A percentile compares a stretch with the other conserved stretches of the same genome.
These are phyloP conservation scores for Neuroterus valhalla DNA, from an alignment of 1,140 invertebrate species.

Conservation along the genomic window DNA sequence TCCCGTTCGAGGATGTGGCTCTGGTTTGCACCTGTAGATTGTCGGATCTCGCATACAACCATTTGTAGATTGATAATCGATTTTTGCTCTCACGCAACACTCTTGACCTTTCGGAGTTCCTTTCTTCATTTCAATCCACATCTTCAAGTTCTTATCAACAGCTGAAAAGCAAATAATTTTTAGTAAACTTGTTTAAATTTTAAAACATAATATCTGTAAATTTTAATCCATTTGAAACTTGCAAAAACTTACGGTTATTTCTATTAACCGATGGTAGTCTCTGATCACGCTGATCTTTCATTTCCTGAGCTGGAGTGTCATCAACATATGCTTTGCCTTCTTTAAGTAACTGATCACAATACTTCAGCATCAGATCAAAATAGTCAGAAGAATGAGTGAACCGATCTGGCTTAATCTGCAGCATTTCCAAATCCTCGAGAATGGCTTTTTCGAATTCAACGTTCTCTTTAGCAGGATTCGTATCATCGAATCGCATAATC, in stretches of 20 bases:
- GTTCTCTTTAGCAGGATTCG: constrained; percentile 99
- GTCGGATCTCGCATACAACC: constrained; percentile 99
- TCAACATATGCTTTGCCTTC: constrained; percentile 96
- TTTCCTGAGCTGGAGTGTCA: constrained; percentile 94
- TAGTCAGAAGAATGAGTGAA: constrained; percentile 98
- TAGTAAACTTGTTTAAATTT: constrained; percentile 33
- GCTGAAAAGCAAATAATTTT: constrained; percentile 75
- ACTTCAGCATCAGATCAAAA: constrained; percentile 93
- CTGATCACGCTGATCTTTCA: constrained; percentile 96
- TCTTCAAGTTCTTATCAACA: constrained; percentile 88
- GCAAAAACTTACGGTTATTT: constrained; percentile 81
- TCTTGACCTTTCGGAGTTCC: constrained; percentile 86
- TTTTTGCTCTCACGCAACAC: constrained; percentile 97
- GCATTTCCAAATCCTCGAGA: constrained; percentile 92
- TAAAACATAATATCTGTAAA: constrained; percentile 18
- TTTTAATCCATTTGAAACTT: not conserved
- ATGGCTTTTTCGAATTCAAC: constrained; percentile 99
- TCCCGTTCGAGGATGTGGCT: constrained; percentile 94
- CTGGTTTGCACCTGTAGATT: constrained; percentile 98
- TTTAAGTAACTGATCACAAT: constrained; percentile 92
- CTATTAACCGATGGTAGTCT: constrained; percentile 90
- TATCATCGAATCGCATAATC: constrained; percentile 99
- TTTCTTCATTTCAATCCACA: constrained; percentile 98
- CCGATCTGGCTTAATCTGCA: constrained; percentile 93
- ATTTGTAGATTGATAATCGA: constrained; percentile 97